Conservation (phyloP, 1,140 invertebrate genomes). For the Chironomus tepperi region DNA sequence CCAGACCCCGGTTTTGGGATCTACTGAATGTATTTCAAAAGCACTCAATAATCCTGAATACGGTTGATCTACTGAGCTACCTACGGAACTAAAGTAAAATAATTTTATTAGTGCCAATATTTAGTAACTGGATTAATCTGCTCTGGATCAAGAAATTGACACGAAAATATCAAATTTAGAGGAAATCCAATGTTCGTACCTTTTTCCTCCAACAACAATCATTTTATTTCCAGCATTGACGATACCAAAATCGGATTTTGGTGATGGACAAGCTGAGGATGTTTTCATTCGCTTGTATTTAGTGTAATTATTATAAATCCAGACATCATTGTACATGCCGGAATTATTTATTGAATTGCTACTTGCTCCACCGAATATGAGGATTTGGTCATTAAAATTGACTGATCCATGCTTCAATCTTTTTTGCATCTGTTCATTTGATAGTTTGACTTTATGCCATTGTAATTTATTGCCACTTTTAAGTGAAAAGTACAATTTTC, state of each 20-base stretch:
- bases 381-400: not conserved
- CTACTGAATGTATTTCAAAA: not conserved
- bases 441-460: not conserved
- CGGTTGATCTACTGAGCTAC: not conserved
- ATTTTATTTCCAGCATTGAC: not conserved
- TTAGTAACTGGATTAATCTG: too few relatives aligned
- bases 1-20: not conserved
- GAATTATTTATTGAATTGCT: not conserved
- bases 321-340: not conserved
- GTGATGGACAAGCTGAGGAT: not conserved
- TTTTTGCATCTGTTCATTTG: not conserved
- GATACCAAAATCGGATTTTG: not conserved
- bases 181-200: too few relatives aligned
- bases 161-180: too few relatives aligned
- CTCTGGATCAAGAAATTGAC: too few relatives aligned
- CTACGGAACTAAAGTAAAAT: not conserved
- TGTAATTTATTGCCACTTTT: not conserved
- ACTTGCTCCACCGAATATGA: not conserved
- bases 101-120: too few relatives aligned
- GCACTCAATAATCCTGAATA: not conserved
- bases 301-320: not conserved
- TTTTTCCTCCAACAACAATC: not conserved
- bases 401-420: not conserved
- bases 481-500: not conserved
- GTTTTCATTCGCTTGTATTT: not conserved